Conservation (phyloP, 2,113 vertebrate genomes). For the Ageneiosus marmoratus region DNA sequence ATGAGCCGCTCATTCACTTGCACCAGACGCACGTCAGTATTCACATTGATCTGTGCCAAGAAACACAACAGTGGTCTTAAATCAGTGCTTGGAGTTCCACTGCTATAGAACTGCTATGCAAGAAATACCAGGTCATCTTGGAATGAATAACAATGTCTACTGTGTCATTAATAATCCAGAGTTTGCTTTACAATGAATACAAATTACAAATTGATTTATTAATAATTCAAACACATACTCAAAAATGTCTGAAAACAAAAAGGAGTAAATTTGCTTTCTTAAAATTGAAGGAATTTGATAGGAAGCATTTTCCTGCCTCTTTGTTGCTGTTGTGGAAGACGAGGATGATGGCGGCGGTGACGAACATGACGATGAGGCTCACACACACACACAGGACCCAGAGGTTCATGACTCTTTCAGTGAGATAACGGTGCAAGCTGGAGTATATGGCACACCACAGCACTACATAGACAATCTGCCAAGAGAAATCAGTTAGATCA, state of each 20-base stretch:
- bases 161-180: not conserved
- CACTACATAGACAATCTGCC: slow-evolving; percentile 72
- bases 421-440: slow-evolving; percentile 70
- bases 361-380: slow-evolving; percentile 68
- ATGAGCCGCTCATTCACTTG: slow-evolving; percentile 73
- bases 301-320: slow-evolving; percentile 54
- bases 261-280: not conserved
- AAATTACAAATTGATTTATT: not conserved
- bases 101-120: not conserved
- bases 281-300: not conserved
- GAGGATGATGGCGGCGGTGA: slow-evolving; percentile 69
- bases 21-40: slow-evolving; percentile 73
- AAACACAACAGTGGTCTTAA: not conserved
- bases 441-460: slow-evolving; percentile 76
- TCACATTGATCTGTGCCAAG: slow-evolving; percentile 69
- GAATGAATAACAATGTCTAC: not conserved
- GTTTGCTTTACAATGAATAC: not conserved
- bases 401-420: slow-evolving; percentile 51
- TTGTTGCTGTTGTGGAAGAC: slow-evolving; percentile 69
- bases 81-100: not conserved
- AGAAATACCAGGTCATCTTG: not conserved
- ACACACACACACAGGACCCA: slow-evolving; percentile 75
- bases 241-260: not conserved
- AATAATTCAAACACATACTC: not conserved
- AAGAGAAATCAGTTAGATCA: slow-evolving; percentile 1